These are phyloP conservation scores for Merops nubicus DNA, from an alignment of 2,113 vertebrate genomes.

Conservation along the genomic window DNA sequence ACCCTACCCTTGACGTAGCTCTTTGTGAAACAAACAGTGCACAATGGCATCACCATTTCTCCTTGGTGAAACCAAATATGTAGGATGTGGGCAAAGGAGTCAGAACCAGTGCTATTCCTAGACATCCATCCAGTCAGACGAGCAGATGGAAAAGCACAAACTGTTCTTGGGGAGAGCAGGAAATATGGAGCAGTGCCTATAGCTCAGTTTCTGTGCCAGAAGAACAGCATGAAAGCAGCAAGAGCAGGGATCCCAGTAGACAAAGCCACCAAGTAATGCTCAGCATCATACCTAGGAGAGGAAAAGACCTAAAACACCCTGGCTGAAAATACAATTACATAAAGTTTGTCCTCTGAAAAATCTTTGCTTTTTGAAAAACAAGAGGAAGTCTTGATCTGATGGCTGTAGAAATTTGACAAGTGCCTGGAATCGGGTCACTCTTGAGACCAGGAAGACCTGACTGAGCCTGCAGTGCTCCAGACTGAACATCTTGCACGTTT, in stretches of 20 bases:
- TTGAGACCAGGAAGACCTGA: background rate
- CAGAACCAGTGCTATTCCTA: slow-evolving; percentile 25
- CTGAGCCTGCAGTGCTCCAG: background rate
- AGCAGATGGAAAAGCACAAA: slow-evolving; percentile 69
- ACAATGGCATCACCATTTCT: background rate
- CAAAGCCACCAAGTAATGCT: background rate
- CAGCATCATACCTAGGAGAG: background rate
- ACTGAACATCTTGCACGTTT: background rate
- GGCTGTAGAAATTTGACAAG: background rate
- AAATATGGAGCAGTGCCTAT: slow-evolving; percentile 56
- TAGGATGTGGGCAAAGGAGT: background rate
- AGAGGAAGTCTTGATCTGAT: background rate
- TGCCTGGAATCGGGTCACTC: background rate
- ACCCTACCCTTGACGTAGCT: background rate
- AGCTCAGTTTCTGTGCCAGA: slow-evolving; percentile 6
- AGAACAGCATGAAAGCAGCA: background rate
- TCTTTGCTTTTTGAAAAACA: background rate
- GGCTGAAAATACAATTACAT: background rate
- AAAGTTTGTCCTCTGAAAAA: background rate
- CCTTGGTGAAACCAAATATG: background rate
- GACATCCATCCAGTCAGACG: slow-evolving; percentile 41
- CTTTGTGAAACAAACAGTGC: background rate
- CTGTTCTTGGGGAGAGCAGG: background rate
- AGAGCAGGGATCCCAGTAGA: slow-evolving; percentile 2
- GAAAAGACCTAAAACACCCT: background rate